Conservation (phyloP, 2,888 invertebrate genomes). For the Malachius bipustulatus region DNA sequence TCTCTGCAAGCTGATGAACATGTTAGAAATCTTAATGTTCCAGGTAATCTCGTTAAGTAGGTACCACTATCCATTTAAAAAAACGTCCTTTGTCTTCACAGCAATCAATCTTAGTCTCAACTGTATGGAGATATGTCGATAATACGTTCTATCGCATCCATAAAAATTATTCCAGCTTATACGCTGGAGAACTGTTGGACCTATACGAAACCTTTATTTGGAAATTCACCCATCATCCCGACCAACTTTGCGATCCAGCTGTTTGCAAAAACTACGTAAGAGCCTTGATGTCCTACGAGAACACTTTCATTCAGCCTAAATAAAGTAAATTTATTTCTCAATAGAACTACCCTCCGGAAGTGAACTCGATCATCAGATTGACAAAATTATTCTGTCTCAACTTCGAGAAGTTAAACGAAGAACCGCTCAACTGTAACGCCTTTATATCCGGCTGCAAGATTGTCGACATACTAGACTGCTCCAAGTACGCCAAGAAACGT, state of each 20-base stretch:
- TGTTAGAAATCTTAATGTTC: conserved; percentile 27
- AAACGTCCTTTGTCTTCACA: conserved; percentile 15
- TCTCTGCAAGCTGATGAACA: conserved; percentile 26
- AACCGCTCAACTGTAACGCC: conserved; percentile 18
- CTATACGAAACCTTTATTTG: conserved; percentile 23
- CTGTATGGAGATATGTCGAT: conserved; percentile 31
- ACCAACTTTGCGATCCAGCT: conserved; percentile 24
- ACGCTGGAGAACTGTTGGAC: conserved; percentile 29
- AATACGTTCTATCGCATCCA: conserved; percentile 24
- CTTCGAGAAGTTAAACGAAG: conserved; percentile 29
- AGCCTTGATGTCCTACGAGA: conserved; percentile 6
- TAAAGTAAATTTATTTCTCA: conserved; percentile 14
- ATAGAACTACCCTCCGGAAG: conserved; percentile 26
- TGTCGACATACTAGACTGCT: conserved; percentile 25
- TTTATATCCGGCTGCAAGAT: conserved; percentile 26
- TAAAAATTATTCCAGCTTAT: conserved; percentile 28
- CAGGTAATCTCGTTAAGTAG: conserved; percentile 22
- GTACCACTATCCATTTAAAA: background rate
- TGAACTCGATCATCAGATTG: conserved; percentile 25
- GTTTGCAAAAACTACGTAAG: conserved; percentile 28
- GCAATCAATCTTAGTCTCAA: conserved; percentile 26
- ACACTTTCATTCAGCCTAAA: conserved; percentile 5
- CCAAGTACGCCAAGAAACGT: conserved; percentile 20
- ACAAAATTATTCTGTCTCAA: conserved; percentile 29
- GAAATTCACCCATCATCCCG: conserved; percentile 25